Base-by-base conservation (phyloP, 37 sponge, comb jelly and placozoan species). In the Axinella damicornis region DNA sequence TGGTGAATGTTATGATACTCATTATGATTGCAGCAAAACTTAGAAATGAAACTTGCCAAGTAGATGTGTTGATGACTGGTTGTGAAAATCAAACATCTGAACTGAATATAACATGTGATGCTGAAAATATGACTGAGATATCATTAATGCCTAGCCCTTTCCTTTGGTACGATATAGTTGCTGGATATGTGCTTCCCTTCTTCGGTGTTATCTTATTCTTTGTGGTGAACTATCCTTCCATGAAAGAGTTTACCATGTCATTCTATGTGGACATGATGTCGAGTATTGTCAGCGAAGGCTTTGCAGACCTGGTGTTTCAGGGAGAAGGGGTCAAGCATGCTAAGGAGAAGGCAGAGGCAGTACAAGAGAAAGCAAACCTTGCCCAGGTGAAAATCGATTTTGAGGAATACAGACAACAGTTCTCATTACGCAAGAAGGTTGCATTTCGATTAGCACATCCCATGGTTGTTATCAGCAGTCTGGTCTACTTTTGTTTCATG, bases 221-320 rank as follows among this genome's bases (percentile, higher is more conserved):
- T 80, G 53, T 68, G 12, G 81, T 80, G 18, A 80, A 80, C 46
- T 80, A 80, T 46, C 68, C 53, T 2, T n/a, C 57, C 30, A 18
- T 69, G 32, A 52, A 80, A 58, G 22, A 46, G 15, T 80, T 80
- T 55, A 20, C 67, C 5, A 66, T 69, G 53, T 70, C 57, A 15
- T 66, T 80, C 22, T 80, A 38, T 57, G 68, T 69, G 1, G 70
- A 80, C 54, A 69, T 80, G 69, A n/a, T 80, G 30, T 27, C 57
- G 2, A 25, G 30, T 12, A 46, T 69, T 12, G 18, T 40, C 22
- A 19, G 18, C 6, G 54, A 67, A 13, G 36, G 33, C 34, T 52
- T 80, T 53, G 57, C 81, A 17, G 57, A 65, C 16, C 5, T 57
- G 14, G 57, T 65, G 2, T 80, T 80, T 52, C 14, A 25, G 20